Base-by-base conservation (phyloP, 2,888 invertebrate species). In the Aromia moschata region DNA sequence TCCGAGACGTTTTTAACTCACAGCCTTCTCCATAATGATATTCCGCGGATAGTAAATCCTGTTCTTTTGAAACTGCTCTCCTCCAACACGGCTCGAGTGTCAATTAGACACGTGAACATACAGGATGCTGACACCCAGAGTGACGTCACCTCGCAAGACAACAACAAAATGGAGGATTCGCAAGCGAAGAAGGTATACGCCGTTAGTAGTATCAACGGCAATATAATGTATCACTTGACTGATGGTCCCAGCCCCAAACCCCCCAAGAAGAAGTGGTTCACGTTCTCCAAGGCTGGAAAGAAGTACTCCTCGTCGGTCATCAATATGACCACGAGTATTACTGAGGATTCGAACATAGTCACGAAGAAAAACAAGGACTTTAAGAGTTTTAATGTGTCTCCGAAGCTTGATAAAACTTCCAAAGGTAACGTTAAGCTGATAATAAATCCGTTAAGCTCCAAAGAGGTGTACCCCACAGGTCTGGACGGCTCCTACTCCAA, bases 191-290 rank as follows among this genome's bases (percentile, higher is more conserved):
- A 89, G 73, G 89, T 93, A 10, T 92, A 90, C 73, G 93, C 93
- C 0, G 91, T 93, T 38, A 92, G 92, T 72, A 91, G 89, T 40
- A 90, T 91, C 18, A 90, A 90, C 69, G 93, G 93, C 1, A 91
- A 91, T 69, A 88, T 93, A 2, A 88, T 86, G 71, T 87, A 86
- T 70, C 87, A 87, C 62, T 83, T 86, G 0, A 83, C 84, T 16
- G 80, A 79, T 33, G 72, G 75, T 14, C 76, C 77, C 1, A 81
- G 71, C 51, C 74, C 75, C 5, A 81, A 80, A 69, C 78, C 79
- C 0, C 66, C 72, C 2, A 80, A 80, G 58, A 76, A 77, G 56
- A 77, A 77, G 58, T 80, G 80, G 78, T 81, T 79, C 62, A 68
- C 76, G 10, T 80, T 81, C 62, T 76, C 79, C 2, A 79, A 79